Evolutionary conservation across 2,113 vertebrate genomes (phyloP).

Genomic region (Sebastes fasciatus): DNA sequence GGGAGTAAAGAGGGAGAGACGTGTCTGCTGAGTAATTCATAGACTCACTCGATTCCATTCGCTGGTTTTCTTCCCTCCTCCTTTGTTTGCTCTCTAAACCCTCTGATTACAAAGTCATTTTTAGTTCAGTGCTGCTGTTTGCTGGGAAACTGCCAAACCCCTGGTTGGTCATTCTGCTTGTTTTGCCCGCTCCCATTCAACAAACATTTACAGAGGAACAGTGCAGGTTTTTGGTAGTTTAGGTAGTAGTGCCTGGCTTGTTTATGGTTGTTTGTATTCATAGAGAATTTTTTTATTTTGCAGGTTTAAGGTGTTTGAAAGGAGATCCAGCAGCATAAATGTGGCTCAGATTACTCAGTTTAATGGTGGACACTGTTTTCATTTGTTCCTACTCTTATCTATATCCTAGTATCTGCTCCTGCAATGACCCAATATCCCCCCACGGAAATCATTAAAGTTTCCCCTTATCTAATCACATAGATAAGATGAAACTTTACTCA

Average conservation of each 20-base stretch:
- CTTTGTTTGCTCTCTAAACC: slow-evolving; percentile 65
- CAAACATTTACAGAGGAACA: slow-evolving; percentile 58
- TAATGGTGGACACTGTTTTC: background rate
- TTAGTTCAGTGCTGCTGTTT: slow-evolving; percentile 63
- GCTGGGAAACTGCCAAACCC: slow-evolving; percentile 57
- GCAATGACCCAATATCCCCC: slow-evolving; percentile 29
- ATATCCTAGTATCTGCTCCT: slow-evolving; percentile 3
- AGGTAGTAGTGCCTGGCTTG: background rate
- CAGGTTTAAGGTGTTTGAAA: slow-evolving; percentile 19
- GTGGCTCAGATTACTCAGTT: background rate
- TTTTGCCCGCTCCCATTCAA: slow-evolving; percentile 56
- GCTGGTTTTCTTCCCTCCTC: slow-evolving; percentile 51
- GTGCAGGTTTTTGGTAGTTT: slow-evolving; percentile 27
- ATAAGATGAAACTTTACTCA: slow-evolving; percentile 25
- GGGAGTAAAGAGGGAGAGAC: slow-evolving; percentile 54
- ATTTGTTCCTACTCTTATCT: slow-evolving; percentile 28
- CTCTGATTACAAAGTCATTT: slow-evolving; percentile 74
- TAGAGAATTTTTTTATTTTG: background rate
- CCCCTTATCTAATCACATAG: slow-evolving; percentile 30
- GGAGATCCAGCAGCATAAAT: background rate
- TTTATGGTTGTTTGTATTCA: slow-evolving; percentile 15
- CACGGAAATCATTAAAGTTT: slow-evolving; percentile 35
- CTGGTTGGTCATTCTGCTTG: slow-evolving; percentile 44
- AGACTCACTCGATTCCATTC: slow-evolving; percentile 62
- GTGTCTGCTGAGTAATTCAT: slow-evolving; percentile 75